Evolutionary conservation across 92 coral and sea anemone genomes (phyloP).

Genomic region (Muricea muricata): DNA sequence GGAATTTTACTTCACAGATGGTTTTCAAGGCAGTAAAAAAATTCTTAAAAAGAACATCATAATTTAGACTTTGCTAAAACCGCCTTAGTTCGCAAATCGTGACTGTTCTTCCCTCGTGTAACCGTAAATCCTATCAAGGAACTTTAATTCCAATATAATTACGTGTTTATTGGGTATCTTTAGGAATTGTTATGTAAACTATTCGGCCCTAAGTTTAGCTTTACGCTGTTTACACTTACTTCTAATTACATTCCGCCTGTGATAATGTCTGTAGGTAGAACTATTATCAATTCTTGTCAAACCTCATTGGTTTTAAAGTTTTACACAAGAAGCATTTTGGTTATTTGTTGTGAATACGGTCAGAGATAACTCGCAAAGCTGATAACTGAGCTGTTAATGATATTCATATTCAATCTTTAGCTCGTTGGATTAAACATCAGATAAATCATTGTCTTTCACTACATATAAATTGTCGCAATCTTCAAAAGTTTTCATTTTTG

Average conservation of each 20-base stretch:
- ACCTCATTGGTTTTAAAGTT: conserved; percentile 25
- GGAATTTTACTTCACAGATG: neutral
- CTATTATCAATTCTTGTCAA: conserved; percentile 19
- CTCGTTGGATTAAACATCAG: conserved; percentile 10
- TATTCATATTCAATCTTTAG: conserved; percentile 10
- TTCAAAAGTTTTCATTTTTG: neutral
- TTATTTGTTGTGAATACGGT: conserved; percentile 28
- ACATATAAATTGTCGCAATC: conserved; percentile 22
- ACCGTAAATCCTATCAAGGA: conserved; percentile 70
- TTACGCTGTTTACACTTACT: conserved; percentile 40
- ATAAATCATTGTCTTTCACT: conserved; percentile 29
- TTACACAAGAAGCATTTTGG: neutral
- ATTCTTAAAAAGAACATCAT: neutral
- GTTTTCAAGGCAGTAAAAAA: neutral
- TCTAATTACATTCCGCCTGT: conserved; percentile 52
- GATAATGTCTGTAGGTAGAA: conserved; percentile 34
- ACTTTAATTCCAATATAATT: conserved; percentile 96
- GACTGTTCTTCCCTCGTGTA: conserved; percentile 12
- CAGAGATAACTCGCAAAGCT: conserved; percentile 45
- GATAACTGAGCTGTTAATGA: conserved; percentile 25
- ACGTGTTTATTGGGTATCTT: conserved; percentile 98
- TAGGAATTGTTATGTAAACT: conserved; percentile 99
- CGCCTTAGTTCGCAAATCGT: neutral
- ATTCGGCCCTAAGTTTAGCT: conserved; percentile 48
- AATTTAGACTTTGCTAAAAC: neutral